phyloP scores from a whole-genome alignment of 2,113 vertebrate genomes.

The Helogale parvula region DNA sequence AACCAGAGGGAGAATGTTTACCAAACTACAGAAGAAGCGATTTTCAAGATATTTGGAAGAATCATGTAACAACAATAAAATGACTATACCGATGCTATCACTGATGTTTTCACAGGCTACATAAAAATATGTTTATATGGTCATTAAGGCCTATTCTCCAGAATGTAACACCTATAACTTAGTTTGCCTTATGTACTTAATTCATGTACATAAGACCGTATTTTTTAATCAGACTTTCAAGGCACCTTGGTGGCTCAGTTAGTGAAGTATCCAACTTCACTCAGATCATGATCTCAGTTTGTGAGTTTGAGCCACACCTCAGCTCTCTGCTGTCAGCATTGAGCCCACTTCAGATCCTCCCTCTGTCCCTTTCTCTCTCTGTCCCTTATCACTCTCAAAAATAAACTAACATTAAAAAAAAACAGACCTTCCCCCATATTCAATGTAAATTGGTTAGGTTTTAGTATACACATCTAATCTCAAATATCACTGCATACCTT shows the following conservation, averaged over 20 bases:
- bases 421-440: neutral
- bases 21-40: neutral
- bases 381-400: too few species aligned
- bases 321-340: too few species aligned
- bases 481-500: neutral
- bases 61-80: neutral
- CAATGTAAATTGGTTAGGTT: conserved; percentile 26
- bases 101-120: neutral
- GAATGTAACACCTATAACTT: neutral
- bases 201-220: neutral
- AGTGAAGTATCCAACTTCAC: too few species aligned
- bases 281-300: too few species aligned
- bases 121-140: neutral
- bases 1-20: neutral
- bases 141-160: conserved; percentile 14
- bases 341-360: too few species aligned
- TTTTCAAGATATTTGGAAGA: conserved; percentile 15
- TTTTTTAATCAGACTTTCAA: neutral
- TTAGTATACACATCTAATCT: neutral
- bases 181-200: neutral
- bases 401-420: neutral
- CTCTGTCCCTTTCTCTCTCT: too few species aligned
- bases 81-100: neutral
- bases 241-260: too few species aligned
- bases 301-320: too few species aligned